phyloP scores from a whole-genome alignment of 2,888 invertebrate genomes.

The Aleiodes leptofemur region DNA sequence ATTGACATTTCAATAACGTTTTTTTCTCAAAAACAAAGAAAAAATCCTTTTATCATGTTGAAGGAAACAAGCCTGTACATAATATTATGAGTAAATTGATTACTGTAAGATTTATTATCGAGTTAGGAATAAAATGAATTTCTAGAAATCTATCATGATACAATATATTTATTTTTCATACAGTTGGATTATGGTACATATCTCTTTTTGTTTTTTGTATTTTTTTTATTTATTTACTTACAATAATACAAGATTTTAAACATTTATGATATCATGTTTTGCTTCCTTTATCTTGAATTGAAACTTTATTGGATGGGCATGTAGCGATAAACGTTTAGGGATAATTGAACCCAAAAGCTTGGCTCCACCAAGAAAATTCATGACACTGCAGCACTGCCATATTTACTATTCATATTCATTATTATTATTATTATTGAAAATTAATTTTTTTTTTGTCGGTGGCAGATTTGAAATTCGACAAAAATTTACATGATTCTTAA shows the following conservation, averaged over 20 bases:
- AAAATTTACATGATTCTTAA: slow-evolving; percentile 40
- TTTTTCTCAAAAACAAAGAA: background rate
- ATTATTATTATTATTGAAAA: slow-evolving; percentile 24
- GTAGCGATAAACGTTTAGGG: slow-evolving; percentile 59
- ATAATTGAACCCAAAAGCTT: slow-evolving; percentile 58
- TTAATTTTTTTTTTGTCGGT: slow-evolving; percentile 42
- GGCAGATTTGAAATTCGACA: slow-evolving; percentile 29
- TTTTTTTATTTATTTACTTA: slow-evolving; percentile 63
- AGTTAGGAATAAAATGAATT: slow-evolving; percentile 24
- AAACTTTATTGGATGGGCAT: slow-evolving; percentile 64
- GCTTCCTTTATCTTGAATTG: slow-evolving; percentile 54
- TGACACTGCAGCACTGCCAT: slow-evolving; percentile 31
- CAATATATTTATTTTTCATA: slow-evolving; percentile 71
- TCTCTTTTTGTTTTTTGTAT: slow-evolving; percentile 45
- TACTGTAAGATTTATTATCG: slow-evolving; percentile 29
- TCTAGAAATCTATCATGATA: slow-evolving; percentile 61
- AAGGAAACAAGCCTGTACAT: slow-evolving; percentile 3
- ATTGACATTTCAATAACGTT: slow-evolving; percentile 77
- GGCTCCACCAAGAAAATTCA: slow-evolving; percentile 56
- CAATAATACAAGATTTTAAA: slow-evolving; percentile 72
- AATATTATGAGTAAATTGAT: slow-evolving; percentile 34
- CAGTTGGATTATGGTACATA: slow-evolving; percentile 70
- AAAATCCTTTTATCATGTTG: background rate
- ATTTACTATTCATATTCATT: slow-evolving; percentile 30
- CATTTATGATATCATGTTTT: slow-evolving; percentile 72